phyloP scores from a whole-genome alignment of 1,140 invertebrate species.

The Gonatopus flavifemur region DNA sequence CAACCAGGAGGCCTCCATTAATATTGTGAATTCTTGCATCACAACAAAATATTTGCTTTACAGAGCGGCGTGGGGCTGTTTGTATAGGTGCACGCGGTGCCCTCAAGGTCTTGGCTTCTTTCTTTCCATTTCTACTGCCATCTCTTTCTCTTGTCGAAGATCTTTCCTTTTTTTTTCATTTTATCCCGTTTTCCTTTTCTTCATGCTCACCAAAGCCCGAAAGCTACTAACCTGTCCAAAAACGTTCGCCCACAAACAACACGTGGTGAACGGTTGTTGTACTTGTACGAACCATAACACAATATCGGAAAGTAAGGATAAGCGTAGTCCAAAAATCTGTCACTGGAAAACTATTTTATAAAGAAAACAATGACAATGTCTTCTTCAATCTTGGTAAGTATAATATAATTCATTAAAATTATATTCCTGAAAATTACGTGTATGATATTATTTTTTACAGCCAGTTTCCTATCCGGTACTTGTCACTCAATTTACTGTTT shows the following conservation, averaged over 20 bases:
- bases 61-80: conserved; percentile 39
- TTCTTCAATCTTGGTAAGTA: no score
- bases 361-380: no score
- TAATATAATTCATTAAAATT: no score
- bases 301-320: no score
- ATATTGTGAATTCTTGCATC: conserved; percentile 50
- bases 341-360: no score
- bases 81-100: conserved; percentile 44
- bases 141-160: conserved; percentile 35
- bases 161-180: no score
- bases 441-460: no score
- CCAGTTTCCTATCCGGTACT: no score
- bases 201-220: conserved; percentile 5
- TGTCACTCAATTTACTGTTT: no score
- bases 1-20: conserved; percentile 18
- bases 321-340: no score
- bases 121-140: conserved; percentile 30
- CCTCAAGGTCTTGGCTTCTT: conserved; percentile 40
- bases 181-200: conserved; percentile 37
- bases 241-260: conserved; percentile 45
- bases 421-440: no score
- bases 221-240: conserved; percentile 44
- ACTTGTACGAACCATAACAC: no score
- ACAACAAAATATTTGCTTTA: conserved; percentile 55
- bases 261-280: conserved; percentile 35